These are phyloP conservation scores for Danaus plexippus DNA, from an alignment of 1,140 invertebrate genomes.

Conservation along the genomic window DNA sequence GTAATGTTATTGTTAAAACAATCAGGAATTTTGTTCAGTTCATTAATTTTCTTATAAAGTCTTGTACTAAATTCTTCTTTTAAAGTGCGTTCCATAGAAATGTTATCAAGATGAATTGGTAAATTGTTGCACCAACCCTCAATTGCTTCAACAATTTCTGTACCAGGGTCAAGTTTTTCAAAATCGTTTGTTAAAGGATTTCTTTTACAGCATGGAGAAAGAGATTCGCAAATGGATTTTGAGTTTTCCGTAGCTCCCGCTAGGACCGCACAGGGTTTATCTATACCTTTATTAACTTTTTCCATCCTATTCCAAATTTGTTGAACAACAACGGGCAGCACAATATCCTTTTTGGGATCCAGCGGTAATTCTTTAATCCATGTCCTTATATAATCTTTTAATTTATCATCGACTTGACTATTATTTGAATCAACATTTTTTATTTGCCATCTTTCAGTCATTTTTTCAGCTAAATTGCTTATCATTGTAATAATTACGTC, in stretches of 20 bases:
- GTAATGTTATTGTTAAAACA: constrained; percentile 29
- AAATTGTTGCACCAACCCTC: constrained; percentile 30
- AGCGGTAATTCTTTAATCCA: constrained; percentile 33
- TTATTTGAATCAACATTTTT: constrained; percentile 14
- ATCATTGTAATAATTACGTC: constrained; percentile 26
- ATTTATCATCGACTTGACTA: constrained; percentile 11
- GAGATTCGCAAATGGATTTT: constrained; percentile 9
- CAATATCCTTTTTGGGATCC: constrained; percentile 27
- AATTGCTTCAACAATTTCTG: constrained; percentile 30
- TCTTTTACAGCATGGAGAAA: constrained; percentile 13
- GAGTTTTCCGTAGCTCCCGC: background rate
- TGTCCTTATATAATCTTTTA: constrained; percentile 22
- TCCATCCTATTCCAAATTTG: constrained; percentile 34
- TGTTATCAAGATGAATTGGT: constrained; percentile 22
- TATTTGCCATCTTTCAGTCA: constrained; percentile 16
- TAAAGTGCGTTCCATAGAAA: constrained; percentile 13
- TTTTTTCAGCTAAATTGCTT: constrained; percentile 29
- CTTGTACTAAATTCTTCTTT: constrained; percentile 32
- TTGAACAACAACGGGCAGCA: constrained; percentile 22
- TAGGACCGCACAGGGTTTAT: background rate
- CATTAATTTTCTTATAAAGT: constrained; percentile 33
- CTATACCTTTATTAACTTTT: constrained; percentile 12
- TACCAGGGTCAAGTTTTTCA: constrained; percentile 16
- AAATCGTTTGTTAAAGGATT: background rate
- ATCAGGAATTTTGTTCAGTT: constrained; percentile 32